Conservation (phyloP, 2,888 invertebrate species). For the Acleris emargana region DNA sequence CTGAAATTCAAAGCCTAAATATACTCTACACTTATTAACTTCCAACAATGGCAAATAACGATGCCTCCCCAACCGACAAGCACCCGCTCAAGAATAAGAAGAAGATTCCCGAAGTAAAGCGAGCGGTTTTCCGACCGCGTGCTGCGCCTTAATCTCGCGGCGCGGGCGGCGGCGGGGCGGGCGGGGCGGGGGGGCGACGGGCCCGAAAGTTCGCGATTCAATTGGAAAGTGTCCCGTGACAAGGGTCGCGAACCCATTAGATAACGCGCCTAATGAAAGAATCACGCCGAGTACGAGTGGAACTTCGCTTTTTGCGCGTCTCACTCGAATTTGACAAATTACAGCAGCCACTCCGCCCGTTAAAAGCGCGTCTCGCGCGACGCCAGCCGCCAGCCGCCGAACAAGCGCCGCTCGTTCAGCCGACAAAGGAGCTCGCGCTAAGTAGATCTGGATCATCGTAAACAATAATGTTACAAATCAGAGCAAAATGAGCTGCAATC, state of each 20-base stretch:
- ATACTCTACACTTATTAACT: neutral
- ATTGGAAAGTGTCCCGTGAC: conserved; percentile 31
- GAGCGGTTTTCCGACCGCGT: conserved; percentile 1
- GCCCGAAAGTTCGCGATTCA: conserved; percentile 24
- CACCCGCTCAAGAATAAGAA: neutral
- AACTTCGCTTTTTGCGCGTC: conserved; percentile 15
- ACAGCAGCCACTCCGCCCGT: neutral
- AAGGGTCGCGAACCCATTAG: conserved; percentile 30
- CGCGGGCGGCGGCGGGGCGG: neutral
- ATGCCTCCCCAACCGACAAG: neutral
- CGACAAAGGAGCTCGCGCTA: neutral
- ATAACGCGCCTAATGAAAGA: conserved; percentile 31
- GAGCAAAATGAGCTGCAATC: conserved; percentile 18
- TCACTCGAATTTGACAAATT: conserved; percentile 6
- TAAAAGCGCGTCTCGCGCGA: neutral
- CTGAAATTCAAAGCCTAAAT: too few species aligned
- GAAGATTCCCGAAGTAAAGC: neutral
- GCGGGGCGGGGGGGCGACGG: conserved; percentile 7
- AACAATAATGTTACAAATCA: conserved; percentile 17
- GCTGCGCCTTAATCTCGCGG: conserved; percentile 5
- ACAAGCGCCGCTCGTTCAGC: neutral
- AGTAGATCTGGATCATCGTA: conserved; percentile 7
- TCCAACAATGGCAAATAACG: neutral
- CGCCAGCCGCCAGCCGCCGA: neutral
- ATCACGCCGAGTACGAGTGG: conserved; percentile 16